Percentiles rank a stretch among this genome's conserved stretches.
phyloP scores from a whole-genome alignment of 2,888 invertebrate species.

The Philhelius pedissequus region DNA sequence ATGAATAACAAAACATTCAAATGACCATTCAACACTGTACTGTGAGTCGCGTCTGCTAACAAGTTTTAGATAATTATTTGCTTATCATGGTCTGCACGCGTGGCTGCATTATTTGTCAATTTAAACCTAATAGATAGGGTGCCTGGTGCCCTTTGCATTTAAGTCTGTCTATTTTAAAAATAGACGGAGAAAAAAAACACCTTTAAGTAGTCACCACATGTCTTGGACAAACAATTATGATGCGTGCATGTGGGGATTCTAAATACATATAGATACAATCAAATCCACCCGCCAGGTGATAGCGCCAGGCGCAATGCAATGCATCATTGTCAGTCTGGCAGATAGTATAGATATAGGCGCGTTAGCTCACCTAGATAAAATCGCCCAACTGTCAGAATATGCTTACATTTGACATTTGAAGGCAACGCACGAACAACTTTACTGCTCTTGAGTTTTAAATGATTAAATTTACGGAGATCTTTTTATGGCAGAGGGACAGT shows the following conservation, averaged over 20 bases:
- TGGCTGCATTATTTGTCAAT: constrained; percentile 41
- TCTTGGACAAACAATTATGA: constrained; percentile 11
- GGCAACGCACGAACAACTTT: constrained; percentile 31
- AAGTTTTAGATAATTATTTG: constrained; percentile 15
- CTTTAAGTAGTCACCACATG: constrained; percentile 32
- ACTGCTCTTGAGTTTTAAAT: constrained; percentile 29
- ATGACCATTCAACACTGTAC: neutral
- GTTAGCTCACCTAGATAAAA: constrained; percentile 51
- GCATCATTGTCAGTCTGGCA: constrained; percentile 57
- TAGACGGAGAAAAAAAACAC: constrained; percentile 5
- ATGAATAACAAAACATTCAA: constrained; percentile 36
- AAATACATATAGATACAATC: constrained; percentile 22
- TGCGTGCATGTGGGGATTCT: constrained; percentile 23
- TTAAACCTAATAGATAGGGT: neutral
- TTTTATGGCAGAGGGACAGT: neutral
- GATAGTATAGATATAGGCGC: constrained; percentile 15
- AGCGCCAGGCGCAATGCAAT: constrained; percentile 60
- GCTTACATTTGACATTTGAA: constrained; percentile 14
- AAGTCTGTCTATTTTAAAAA: neutral
- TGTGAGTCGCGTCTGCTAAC: constrained; percentile 8
- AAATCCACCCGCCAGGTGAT: constrained; percentile 60
- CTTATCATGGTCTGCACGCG: constrained; percentile 46
- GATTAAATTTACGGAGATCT: constrained; percentile 35
- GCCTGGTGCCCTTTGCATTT: neutral
- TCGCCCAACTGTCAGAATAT: constrained; percentile 48